Percentiles rank a stretch among this genome's conserved stretches.
Conservation (phyloP, 2,797 vertebrate genomes). For the Mormyrus hasselquistii region DNA sequence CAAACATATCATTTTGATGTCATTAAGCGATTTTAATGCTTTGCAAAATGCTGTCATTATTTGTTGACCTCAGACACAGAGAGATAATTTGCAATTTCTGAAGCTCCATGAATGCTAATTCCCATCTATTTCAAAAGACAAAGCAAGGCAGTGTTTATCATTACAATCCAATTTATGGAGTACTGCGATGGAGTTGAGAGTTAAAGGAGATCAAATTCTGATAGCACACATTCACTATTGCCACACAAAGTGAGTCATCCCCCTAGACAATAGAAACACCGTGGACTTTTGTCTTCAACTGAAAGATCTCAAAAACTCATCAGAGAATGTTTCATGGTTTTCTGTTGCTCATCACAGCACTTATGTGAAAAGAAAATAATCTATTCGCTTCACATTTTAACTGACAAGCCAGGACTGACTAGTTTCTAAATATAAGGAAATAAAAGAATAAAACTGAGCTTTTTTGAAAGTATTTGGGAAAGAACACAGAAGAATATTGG, state of each 20-base stretch:
- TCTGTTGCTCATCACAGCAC: not conserved
- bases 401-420: not conserved
- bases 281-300: not conserved
- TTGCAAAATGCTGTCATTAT: conserved; percentile 13
- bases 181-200: not conserved
- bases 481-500: not conserved
- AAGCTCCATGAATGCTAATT: conserved; percentile 10
- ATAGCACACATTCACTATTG: not conserved
- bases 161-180: conserved; percentile 8
- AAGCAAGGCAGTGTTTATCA: conserved; percentile 14
- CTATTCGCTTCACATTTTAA: not conserved
- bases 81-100: not conserved
- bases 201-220: not conserved
- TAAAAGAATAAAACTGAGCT: not conserved
- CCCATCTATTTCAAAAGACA: not conserved
- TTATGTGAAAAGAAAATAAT: not conserved
- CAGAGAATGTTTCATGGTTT: not conserved
- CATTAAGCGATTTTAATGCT: not conserved
- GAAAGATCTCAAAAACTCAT: not conserved
- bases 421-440: not conserved
- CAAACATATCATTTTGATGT: not conserved
- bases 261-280: not conserved
- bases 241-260: not conserved
- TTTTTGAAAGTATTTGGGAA: not conserved
- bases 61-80: conserved; percentile 11